Percentiles rank a stretch among this genome's conserved stretches.
phyloP scores from a whole-genome alignment of 2,113 vertebrate genomes.

The Melozone crissalis region DNA sequence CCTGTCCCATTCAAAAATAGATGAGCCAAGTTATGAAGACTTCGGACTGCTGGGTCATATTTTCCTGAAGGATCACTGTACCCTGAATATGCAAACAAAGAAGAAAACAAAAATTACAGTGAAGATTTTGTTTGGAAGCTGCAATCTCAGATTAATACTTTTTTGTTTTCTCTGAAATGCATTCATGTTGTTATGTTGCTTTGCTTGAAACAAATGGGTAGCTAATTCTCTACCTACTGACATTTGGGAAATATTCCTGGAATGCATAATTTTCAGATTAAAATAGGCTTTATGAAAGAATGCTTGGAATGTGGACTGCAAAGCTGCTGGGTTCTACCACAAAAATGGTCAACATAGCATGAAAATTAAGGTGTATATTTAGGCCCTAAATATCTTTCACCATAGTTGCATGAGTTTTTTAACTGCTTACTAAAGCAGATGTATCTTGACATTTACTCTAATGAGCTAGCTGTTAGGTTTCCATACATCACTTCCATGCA shows the following conservation, averaged over 20 bases:
- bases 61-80: conserved; percentile 91
- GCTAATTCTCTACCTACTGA: neutral
- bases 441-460: neutral
- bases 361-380: neutral
- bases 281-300: neutral
- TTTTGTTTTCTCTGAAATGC: neutral
- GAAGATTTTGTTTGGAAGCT: neutral
- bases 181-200: neutral
- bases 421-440: neutral
- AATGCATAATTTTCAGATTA: neutral
- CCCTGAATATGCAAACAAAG: conserved; percentile 73
- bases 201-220: neutral
- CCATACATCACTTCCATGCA: neutral
- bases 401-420: neutral
- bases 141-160: neutral
- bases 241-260: neutral
- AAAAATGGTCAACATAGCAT: neutral
- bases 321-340: neutral
- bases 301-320: neutral
- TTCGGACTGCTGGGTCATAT: conserved; percentile 90
- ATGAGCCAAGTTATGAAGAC: conserved; percentile 96
- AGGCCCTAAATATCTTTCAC: neutral
- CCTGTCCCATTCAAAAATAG: conserved; percentile 96
- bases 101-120: neutral
- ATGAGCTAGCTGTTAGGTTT: neutral